phyloP scores from a whole-genome alignment of 2,113 vertebrate species.

The Phasianus colchicus region DNA sequence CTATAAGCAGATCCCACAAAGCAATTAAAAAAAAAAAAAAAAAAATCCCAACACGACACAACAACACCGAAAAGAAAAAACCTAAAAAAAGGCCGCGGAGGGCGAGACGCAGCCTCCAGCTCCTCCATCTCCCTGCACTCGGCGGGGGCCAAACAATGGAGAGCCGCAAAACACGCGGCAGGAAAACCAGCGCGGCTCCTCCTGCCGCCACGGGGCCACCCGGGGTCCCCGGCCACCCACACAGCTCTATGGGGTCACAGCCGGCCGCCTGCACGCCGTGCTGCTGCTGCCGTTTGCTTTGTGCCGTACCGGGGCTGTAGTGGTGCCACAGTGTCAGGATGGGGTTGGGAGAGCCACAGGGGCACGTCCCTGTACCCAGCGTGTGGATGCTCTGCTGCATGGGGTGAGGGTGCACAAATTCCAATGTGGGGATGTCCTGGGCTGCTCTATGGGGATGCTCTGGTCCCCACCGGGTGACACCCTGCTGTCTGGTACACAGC shows the following conservation, averaged over 20 bases:
- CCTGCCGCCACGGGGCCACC: not conserved
- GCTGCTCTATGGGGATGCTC: not conserved
- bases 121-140: constrained; percentile 50
- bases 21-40: not conserved
- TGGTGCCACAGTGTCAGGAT: accelerated
- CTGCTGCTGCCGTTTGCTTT: no score
- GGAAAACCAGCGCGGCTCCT: constrained; percentile 83
- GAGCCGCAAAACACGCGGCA: constrained; percentile 80
- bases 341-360: accelerated
- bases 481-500: not conserved
- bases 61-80: not conserved
- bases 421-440: not conserved
- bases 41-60: not conserved
- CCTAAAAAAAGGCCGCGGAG: constrained; percentile 33
- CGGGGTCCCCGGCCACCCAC: constrained; percentile 36
- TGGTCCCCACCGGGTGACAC: not conserved
- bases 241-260: not conserved
- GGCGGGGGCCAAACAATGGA: constrained; percentile 83
- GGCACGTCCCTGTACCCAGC: accelerated
- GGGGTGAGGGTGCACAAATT: not conserved
- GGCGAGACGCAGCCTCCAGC: constrained; percentile 40
- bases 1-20: constrained; percentile 87
- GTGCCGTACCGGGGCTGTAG: no score
- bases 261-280: not conserved
- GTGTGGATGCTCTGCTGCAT: not conserved